phyloP scores from a whole-genome alignment of 1,140 invertebrate genomes.

The Helicoverpa zea region DNA sequence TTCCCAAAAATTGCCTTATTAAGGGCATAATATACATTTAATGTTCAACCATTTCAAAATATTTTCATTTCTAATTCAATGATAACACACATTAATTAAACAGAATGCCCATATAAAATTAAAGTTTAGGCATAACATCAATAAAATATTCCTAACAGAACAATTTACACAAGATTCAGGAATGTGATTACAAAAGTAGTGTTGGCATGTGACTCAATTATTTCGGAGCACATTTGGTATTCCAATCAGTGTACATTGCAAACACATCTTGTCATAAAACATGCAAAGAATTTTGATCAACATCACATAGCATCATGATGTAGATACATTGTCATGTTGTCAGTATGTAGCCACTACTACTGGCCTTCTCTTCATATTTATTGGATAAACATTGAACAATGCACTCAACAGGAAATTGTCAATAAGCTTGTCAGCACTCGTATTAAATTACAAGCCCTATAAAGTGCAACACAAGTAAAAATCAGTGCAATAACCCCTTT shows the following conservation, averaged over 20 bases:
- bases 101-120: neutral
- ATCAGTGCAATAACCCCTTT: conserved; percentile 67
- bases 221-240: conserved; percentile 59
- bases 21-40: too few relatives aligned
- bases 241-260: conserved; percentile 56
- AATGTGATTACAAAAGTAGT: conserved; percentile 40
- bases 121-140: neutral
- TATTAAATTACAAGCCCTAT: conserved; percentile 66
- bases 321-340: conserved; percentile 48
- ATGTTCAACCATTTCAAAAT: too few relatives aligned
- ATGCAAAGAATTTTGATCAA: conserved; percentile 54
- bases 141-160: conserved; percentile 27
- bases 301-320: conserved; percentile 40
- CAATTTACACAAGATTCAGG: conserved; percentile 20
- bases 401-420: conserved; percentile 77
- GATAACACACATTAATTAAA: neutral
- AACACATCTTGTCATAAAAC: conserved; percentile 55
- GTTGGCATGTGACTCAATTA: conserved; percentile 53
- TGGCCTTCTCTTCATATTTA: conserved; percentile 69
- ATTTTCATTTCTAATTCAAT: too few relatives aligned
- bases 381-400: conserved; percentile 71
- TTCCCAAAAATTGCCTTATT: too few relatives aligned
- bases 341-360: conserved; percentile 50
- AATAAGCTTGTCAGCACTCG: conserved; percentile 78
- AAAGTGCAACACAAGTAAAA: conserved; percentile 65